Evolutionary conservation across 2,797 vertebrate genomes (phyloP).

Genomic region (Octomys mimax): DNA sequence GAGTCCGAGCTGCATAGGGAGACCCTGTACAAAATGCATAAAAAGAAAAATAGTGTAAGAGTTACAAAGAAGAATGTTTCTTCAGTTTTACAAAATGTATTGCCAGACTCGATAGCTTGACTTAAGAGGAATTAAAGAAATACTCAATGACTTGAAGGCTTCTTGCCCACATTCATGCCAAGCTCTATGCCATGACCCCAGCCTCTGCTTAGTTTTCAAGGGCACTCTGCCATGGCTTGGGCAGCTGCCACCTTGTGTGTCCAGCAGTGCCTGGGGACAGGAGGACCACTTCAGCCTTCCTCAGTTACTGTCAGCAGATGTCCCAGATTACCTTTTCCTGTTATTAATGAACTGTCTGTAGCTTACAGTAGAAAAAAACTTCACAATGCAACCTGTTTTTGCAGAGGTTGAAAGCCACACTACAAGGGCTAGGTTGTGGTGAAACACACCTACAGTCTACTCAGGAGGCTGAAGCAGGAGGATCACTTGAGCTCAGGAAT

Average conservation of each 20-base stretch:
- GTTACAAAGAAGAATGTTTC: not conserved
- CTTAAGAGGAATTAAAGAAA: conserved; percentile 40
- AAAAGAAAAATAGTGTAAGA: no score
- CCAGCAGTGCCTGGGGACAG: not conserved
- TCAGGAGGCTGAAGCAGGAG: not conserved
- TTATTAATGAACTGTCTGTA: not conserved
- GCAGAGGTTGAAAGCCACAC: conserved; percentile 36
- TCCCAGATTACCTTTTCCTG: not conserved
- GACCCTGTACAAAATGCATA: no score
- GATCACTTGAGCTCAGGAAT: not conserved
- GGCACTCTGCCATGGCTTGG: not conserved
- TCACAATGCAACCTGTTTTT: conserved; percentile 19
- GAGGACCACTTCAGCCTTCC: not conserved
- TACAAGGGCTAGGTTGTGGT: not conserved
- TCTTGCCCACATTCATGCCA: not conserved
- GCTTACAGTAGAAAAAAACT: not conserved
- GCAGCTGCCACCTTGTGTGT: conserved; percentile 9
- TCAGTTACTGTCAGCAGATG: not conserved
- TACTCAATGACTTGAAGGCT: not conserved
- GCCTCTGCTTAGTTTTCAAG: not conserved
- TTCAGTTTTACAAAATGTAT: conserved; percentile 22
- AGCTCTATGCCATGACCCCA: not conserved
- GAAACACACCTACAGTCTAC: not conserved
- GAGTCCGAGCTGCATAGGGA: no score
- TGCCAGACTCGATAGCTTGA: conserved; percentile 3